Evolutionary conservation across 2,797 vertebrate genomes (phyloP), one percentile per base, ranked within the genome.

Genomic region (Sebastes steindachneri): DNA sequence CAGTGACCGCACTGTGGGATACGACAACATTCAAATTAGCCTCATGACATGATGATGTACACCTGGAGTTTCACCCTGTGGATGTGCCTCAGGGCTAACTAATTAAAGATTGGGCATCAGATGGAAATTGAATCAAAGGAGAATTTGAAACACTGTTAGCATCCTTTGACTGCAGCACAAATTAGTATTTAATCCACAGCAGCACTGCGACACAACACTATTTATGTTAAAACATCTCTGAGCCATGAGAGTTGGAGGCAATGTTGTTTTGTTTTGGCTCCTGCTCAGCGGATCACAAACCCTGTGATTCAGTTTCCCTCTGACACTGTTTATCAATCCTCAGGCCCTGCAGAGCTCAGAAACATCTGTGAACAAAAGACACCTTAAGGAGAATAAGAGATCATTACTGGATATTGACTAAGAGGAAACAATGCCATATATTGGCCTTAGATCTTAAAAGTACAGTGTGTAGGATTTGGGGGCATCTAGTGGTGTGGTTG

Each of bases 221-320:
- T 95, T 95, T 95, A 95, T 96, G 94, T 95, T 93, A 93, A 95
- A 94, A 95, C 93, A 95, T 93, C 88, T 83, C 82, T 63, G 84
- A 89, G 91, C 87, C 85, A 85, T 70, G 25, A 88, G 89, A 92
- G 89, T 91, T 82, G 77, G 86, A 82, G 82, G 82, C 79, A 77
- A 79, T 72, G 78, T 73, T 87, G 83, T 88, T 91, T 88, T 89
- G 85, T 90, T 92, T 90, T 90, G 86, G 76, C 70, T 91, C 55
- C 78, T 73, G 86, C 84, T 85, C 86, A 71, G 77, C 76, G 88
- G 75, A 91, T 89, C 81, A 82, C 85, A 85, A 68, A 73, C 37
- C 66, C 45, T 89, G 67, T 79, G 83, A 87, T 86, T 88, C 79
- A 75, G 83, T 87, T 90, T 90, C 75, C 75, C 68, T 90, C 83